phyloP scores from a whole-genome alignment of 2,888 invertebrate genomes.

The Caenorhabditis sinica region DNA sequence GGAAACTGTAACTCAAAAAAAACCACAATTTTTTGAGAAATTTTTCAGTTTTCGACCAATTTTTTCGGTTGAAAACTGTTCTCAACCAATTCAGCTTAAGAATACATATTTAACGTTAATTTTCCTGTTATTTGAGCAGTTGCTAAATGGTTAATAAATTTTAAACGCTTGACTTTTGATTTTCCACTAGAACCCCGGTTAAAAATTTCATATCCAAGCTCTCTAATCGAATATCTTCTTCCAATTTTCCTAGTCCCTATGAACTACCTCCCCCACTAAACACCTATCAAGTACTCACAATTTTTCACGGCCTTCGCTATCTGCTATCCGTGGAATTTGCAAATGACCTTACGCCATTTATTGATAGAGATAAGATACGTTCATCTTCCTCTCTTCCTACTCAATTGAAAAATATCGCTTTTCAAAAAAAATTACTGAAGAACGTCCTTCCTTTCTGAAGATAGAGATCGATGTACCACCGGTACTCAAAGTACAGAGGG shows the following conservation, averaged over 20 bases:
- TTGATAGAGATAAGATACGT: constrained; percentile 4
- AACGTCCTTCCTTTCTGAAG: constrained; percentile 6
- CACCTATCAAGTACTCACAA: constrained; percentile 1
- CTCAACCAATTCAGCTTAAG: no score
- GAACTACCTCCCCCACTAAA: background rate
- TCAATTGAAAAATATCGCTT: constrained; percentile 5
- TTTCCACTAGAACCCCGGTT: no score
- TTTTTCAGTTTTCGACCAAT: no score
- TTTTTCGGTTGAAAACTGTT: no score
- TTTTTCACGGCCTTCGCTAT: background rate
- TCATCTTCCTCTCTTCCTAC: background rate
- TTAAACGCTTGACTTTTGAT: no score
- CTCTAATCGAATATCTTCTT: background rate
- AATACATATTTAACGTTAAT: no score
- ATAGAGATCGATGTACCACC: constrained; percentile 27
- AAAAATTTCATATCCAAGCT: background rate
- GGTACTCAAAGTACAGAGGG: constrained; percentile 47
- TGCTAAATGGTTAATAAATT: no score
- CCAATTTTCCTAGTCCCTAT: background rate
- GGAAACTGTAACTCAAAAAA: no score
- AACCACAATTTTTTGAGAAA: no score
- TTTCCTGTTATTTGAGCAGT: no score
- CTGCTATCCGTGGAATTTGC: background rate
- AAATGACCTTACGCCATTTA: constrained; percentile 11
- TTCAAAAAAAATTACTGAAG: background rate